Evolutionary conservation across 2,113 vertebrate species (phyloP).

Genomic region (Piaya cayana): DNA sequence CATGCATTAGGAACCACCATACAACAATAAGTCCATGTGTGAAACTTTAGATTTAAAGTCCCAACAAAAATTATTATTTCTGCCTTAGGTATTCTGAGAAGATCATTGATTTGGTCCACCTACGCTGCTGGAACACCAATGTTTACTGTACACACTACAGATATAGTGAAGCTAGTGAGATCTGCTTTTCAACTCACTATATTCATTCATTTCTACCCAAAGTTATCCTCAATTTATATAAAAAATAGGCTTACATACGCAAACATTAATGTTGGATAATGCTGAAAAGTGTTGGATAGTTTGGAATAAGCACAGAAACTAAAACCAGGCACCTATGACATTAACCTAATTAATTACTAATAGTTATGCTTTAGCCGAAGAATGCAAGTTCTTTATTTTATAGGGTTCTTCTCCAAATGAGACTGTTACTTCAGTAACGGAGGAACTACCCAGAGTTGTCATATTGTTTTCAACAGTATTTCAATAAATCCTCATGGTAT

Average conservation of each 20-base stretch:
- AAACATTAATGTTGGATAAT: not conserved
- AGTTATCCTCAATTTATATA: not conserved
- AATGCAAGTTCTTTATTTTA: not conserved
- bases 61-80: not conserved
- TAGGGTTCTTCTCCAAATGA: not conserved
- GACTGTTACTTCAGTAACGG: constrained; percentile 5
- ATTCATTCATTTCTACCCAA: not conserved
- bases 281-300: not conserved
- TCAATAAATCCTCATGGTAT: constrained; percentile 28
- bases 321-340: not conserved
- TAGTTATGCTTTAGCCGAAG: not conserved
- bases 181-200: not conserved
- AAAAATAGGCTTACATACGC: not conserved
- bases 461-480: not conserved
- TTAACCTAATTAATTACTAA: not conserved
- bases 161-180: not conserved
- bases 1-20: not conserved
- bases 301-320: not conserved
- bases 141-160: not conserved
- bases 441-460: constrained; percentile 11
- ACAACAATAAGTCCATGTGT: not conserved
- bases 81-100: not conserved
- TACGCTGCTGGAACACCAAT: not conserved
- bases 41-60: not conserved
- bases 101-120: not conserved